A percentile compares a stretch with the other conserved stretches of the same genome.
phyloP scores from a whole-genome alignment of 1,140 invertebrate genomes.

The Procambarus virginalis region DNA sequence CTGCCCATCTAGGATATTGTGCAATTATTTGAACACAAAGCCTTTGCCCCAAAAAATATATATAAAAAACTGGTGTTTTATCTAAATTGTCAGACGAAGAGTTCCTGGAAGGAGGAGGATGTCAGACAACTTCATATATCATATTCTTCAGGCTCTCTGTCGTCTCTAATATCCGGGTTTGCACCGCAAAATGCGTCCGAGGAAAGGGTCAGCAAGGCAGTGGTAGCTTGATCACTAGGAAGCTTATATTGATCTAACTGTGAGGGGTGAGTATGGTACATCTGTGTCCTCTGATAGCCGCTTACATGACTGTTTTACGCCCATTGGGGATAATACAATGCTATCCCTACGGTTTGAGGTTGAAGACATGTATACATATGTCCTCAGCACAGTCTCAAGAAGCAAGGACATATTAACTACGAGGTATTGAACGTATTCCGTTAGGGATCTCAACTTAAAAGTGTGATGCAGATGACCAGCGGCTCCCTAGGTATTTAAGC shows the following conservation, averaged over 20 bases:
- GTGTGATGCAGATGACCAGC: slow-evolving; percentile 27
- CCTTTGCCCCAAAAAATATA: slow-evolving; percentile 5
- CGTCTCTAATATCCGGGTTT: slow-evolving; percentile 47
- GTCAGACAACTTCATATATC: slow-evolving; percentile 29
- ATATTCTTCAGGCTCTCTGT: neutral
- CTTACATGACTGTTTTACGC: neutral
- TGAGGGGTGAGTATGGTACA: slow-evolving; percentile 5
- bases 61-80: neutral
- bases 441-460: slow-evolving; percentile 5
- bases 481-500: slow-evolving; percentile 39
- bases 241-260: slow-evolving; percentile 21
- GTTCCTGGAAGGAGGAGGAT: slow-evolving; percentile 22
- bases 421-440: slow-evolving; percentile 49
- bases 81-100: slow-evolving; percentile 31
- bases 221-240: slow-evolving; percentile 43
- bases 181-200: slow-evolving; percentile 59
- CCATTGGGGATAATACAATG: neutral
- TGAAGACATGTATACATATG: neutral
- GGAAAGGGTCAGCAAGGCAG: slow-evolving; percentile 55
- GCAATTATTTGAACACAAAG: slow-evolving; percentile 46
- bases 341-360: neutral
- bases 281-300: neutral
- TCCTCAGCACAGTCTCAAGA: slow-evolving; percentile 29
- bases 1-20: slow-evolving; percentile 39
- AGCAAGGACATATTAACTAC: slow-evolving; percentile 26